Conservation (phyloP, 2,797 vertebrate genomes). For the Enteromius thamalakanensis region DNA sequence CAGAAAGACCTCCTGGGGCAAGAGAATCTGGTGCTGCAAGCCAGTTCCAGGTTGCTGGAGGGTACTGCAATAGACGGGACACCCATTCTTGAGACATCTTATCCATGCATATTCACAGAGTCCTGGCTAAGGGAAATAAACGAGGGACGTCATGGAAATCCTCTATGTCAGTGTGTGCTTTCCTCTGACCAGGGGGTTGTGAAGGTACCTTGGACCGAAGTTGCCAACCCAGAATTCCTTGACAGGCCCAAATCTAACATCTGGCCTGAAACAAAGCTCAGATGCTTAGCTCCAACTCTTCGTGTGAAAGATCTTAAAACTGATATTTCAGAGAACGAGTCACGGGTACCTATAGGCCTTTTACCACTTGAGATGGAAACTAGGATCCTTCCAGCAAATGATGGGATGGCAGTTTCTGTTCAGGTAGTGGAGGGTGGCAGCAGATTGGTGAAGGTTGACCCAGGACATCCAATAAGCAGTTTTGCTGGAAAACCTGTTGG, state of each 20-base stretch:
- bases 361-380: slow-evolving; percentile 73
- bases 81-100: slow-evolving; percentile 81
- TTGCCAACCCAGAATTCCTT: slow-evolving; percentile 87
- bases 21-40: slow-evolving; percentile 47
- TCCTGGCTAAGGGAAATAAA: slow-evolving; percentile 88
- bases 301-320: slow-evolving; percentile 60
- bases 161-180: slow-evolving; percentile 84
- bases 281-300: slow-evolving; percentile 33
- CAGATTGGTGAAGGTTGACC: slow-evolving; percentile 82
- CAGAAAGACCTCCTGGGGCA: slow-evolving; percentile 71
- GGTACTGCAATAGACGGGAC: slow-evolving; percentile 82
- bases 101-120: slow-evolving; percentile 86
- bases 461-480: slow-evolving; percentile 65
- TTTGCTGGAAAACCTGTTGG: slow-evolving; percentile 69
- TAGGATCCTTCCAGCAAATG: slow-evolving; percentile 65
- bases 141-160: slow-evolving; percentile 71
- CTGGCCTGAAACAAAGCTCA: slow-evolving; percentile 29
- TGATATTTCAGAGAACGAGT: slow-evolving; percentile 56
- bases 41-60: slow-evolving; percentile 49
- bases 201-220: slow-evolving; percentile 83
- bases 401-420: slow-evolving; percentile 72
- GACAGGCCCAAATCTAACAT: slow-evolving; percentile 73
- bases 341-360: slow-evolving; percentile 59
- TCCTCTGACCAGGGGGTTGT: slow-evolving; percentile 87
- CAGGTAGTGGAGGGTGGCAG: slow-evolving; percentile 65